These are phyloP conservation scores for Neopipo cinnamomea DNA, from an alignment of 2,113 vertebrate species.

Conservation along the genomic window DNA sequence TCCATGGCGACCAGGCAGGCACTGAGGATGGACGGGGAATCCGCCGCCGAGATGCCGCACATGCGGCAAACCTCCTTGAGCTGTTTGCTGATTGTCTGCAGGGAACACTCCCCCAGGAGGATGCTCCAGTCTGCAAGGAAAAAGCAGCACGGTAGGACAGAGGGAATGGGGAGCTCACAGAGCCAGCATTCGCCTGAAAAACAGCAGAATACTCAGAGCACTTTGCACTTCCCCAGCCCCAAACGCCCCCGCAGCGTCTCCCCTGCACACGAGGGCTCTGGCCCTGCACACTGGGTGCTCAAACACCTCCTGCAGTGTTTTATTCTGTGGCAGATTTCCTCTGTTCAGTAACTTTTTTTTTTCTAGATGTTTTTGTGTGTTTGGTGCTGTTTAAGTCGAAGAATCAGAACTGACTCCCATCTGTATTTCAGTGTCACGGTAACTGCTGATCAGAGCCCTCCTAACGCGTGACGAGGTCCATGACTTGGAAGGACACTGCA, in stretches of 20 bases:
- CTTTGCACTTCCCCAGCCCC: not conserved
- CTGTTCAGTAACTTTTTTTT: not conserved
- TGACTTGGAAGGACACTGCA: not conserved
- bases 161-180: not conserved
- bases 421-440: not conserved
- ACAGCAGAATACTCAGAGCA: not conserved
- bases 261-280: fast-evolving
- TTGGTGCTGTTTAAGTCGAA: not conserved
- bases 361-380: not conserved
- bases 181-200: not conserved
- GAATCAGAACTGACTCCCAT: not conserved
- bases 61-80: conserved; percentile 93
- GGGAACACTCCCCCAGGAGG: conserved; percentile 92
- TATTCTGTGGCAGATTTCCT: not conserved
- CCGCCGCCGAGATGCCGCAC: conserved; percentile 91
- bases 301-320: not conserved
- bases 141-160: not conserved
- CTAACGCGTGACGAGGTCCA: fast-evolving
- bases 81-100: conserved; percentile 93
- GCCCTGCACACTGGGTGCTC: not conserved
- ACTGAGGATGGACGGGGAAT: conserved; percentile 94
- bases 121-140: conserved; percentile 90
- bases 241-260: too few species aligned
- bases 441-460: not conserved
- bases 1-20: conserved; percentile 98